Percentiles rank a stretch among this genome's conserved stretches.
Evolutionary conservation across 2,888 invertebrate genomes (phyloP).

Genomic region (Coleophora deauratella): DNA sequence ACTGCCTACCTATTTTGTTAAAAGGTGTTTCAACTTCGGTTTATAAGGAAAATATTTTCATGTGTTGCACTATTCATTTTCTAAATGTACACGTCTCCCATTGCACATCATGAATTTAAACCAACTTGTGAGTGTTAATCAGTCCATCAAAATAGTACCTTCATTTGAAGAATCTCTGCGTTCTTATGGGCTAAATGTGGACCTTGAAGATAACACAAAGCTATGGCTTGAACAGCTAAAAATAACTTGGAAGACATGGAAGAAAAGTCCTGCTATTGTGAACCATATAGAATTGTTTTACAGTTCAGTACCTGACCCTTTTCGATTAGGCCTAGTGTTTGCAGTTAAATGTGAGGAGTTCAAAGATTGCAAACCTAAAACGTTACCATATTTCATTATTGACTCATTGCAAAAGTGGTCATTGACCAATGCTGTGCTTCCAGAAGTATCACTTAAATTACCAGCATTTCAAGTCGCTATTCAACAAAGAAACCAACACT

Average conservation of each 20-base stretch:
- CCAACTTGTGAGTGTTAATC: constrained; percentile 42
- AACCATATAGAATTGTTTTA: constrained; percentile 64
- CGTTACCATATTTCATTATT: constrained; percentile 76
- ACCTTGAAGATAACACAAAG: constrained; percentile 46
- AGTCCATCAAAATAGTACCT: constrained; percentile 63
- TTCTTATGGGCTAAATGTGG: constrained; percentile 50
- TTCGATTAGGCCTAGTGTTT: constrained; percentile 72
- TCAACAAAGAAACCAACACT: constrained; percentile 77
- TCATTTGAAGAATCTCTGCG: constrained; percentile 56
- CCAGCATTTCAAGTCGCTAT: constrained; percentile 82
- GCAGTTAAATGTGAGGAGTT: constrained; percentile 77
- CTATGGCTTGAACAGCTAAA: constrained; percentile 60
- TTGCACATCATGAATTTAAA: constrained; percentile 32
- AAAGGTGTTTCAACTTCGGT: too few relatives aligned
- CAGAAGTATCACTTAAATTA: constrained; percentile 75
- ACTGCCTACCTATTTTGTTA: too few relatives aligned
- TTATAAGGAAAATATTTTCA: too few relatives aligned
- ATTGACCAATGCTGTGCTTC: constrained; percentile 36
- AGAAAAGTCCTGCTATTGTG: constrained; percentile 68
- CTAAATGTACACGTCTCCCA: too few relatives aligned
- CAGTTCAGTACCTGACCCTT: constrained; percentile 71
- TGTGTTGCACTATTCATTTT: too few relatives aligned
- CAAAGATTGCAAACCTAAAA: constrained; percentile 76
- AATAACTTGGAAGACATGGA: constrained; percentile 66
- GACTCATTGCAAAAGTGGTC: constrained; percentile 75